Evolutionary conservation across 2,888 invertebrate species (phyloP).

Genomic region (Drosophila prolongata): DNA sequence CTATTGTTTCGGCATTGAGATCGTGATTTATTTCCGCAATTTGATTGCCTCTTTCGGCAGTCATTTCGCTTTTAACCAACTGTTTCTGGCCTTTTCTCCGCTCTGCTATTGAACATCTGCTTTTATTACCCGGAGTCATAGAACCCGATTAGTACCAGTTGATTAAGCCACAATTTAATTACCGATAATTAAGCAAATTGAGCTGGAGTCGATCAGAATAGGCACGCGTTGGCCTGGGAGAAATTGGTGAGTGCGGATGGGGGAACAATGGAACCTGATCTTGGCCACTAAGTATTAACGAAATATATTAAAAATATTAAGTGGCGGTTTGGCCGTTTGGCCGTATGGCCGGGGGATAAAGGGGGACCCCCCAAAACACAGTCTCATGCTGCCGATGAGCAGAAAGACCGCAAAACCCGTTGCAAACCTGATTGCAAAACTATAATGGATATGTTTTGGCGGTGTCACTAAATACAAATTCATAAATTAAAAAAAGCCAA

Average conservation of each 20-base stretch:
- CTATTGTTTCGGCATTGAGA: constrained; percentile 38
- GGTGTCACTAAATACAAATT: constrained; percentile 66
- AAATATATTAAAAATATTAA: constrained; percentile 20
- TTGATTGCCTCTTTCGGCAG: constrained; percentile 19
- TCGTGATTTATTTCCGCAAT: constrained; percentile 42
- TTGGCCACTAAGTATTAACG: constrained; percentile 36
- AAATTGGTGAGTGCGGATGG: constrained; percentile 34
- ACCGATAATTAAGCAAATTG: constrained; percentile 44
- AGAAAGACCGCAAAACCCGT: constrained; percentile 32
- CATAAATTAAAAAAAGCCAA: constrained; percentile 72
- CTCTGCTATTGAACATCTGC: constrained; percentile 9
- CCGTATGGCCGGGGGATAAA: constrained; percentile 16
- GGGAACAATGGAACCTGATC: constrained; percentile 55
- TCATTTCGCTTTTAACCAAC: constrained; percentile 19
- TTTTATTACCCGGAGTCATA: constrained; percentile 25
- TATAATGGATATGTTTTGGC: constrained; percentile 72
- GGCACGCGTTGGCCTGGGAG: constrained; percentile 51
- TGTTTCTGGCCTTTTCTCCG: constrained; percentile 24
- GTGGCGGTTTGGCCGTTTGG: neutral
- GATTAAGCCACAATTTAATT: constrained; percentile 36
- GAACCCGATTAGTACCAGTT: constrained; percentile 20
- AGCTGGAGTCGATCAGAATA: constrained; percentile 17
- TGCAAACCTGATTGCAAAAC: constrained; percentile 73
- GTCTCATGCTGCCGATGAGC: constrained; percentile 17
- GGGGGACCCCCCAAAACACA: constrained; percentile 23